Evolutionary conservation across 2,888 invertebrate species (phyloP).

Genomic region (Chrysotoxum bicinctum): DNA sequence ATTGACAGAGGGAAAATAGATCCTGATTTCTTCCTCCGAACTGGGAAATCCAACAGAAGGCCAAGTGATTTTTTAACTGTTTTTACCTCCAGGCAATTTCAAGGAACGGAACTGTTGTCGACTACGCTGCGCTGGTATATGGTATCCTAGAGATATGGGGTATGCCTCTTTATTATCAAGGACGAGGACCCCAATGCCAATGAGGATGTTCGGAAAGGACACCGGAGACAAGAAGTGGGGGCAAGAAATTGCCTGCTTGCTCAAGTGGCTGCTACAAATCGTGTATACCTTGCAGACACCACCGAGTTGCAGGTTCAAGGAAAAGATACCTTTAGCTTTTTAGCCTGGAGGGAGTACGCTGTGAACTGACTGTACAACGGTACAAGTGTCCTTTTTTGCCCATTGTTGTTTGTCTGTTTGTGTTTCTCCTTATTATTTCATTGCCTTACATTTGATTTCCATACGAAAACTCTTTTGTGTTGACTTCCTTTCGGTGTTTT

Average conservation of each 20-base stretch:
- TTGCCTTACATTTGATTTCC: conserved; percentile 72
- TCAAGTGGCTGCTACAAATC: conserved; percentile 62
- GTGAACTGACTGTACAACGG: not conserved
- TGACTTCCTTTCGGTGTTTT: conserved; percentile 31
- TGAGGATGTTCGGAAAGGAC: conserved; percentile 30
- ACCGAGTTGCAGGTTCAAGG: conserved; percentile 20
- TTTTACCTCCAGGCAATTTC: conserved; percentile 33
- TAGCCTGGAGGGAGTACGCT: not conserved
- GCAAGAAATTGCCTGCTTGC: conserved; percentile 47
- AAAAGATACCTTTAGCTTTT: conserved; percentile 16
- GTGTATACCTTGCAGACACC: conserved; percentile 48
- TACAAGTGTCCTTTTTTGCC: conserved; percentile 15
- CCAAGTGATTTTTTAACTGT: conserved; percentile 34
- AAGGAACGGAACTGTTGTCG: not conserved
- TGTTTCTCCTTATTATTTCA: conserved; percentile 55
- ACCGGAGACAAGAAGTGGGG: conserved; percentile 30
- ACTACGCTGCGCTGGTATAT: not conserved
- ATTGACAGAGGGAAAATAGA: conserved; percentile 8
- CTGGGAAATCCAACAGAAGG: conserved; percentile 31
- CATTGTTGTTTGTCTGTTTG: conserved; percentile 11
- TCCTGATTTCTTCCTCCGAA: conserved; percentile 19
- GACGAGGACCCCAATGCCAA: conserved; percentile 30
- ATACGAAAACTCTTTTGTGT: conserved; percentile 50
- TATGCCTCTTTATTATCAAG: conserved; percentile 18
- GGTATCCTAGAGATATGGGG: not conserved